Conservation (phyloP, 1,140 invertebrate genomes). For the Cherax quadricarinatus region DNA sequence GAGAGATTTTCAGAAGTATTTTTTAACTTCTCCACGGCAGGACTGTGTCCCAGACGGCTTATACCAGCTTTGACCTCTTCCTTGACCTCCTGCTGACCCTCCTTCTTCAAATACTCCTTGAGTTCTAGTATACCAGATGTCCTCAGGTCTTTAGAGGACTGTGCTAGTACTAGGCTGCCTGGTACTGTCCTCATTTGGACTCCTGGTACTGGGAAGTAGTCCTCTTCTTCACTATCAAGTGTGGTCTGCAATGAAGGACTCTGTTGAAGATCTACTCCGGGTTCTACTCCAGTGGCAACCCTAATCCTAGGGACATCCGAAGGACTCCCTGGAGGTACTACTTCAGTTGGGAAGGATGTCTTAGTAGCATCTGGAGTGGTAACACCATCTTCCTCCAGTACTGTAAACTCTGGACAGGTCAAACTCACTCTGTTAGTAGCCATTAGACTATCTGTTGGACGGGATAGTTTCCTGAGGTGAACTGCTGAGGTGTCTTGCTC, state of each 20-base stretch:
- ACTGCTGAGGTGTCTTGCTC: not conserved
- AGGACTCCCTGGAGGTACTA: not conserved
- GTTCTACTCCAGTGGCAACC: not conserved
- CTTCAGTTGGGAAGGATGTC: not conserved
- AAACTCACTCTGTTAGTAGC: slow-evolving; percentile 27
- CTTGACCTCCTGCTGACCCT: not conserved
- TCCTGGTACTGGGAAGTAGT: slow-evolving; percentile 51
- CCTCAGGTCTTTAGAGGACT: not conserved
- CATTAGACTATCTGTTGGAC: slow-evolving; percentile 15
- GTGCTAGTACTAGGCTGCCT: not conserved
- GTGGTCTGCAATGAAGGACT: not conserved
- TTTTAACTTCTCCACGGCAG: slow-evolving; percentile 57
- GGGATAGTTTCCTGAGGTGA: not conserved
- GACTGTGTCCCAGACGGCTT: slow-evolving; percentile 57
- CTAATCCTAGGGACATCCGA: no score
- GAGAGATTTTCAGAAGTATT: not conserved
- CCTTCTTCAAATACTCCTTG: slow-evolving; percentile 34
- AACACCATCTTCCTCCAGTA: slow-evolving; percentile 34
- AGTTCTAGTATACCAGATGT: slow-evolving; percentile 38
- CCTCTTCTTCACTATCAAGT: not conserved
- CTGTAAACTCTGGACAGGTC: slow-evolving; percentile 49
- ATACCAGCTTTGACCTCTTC: slow-evolving; percentile 32
- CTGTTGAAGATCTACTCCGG: not conserved
- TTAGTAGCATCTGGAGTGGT: slow-evolving; percentile 15
- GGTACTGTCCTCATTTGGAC: not conserved